Conservation (phyloP, 1,140 invertebrate species). For the Drosophila simulans region DNA sequence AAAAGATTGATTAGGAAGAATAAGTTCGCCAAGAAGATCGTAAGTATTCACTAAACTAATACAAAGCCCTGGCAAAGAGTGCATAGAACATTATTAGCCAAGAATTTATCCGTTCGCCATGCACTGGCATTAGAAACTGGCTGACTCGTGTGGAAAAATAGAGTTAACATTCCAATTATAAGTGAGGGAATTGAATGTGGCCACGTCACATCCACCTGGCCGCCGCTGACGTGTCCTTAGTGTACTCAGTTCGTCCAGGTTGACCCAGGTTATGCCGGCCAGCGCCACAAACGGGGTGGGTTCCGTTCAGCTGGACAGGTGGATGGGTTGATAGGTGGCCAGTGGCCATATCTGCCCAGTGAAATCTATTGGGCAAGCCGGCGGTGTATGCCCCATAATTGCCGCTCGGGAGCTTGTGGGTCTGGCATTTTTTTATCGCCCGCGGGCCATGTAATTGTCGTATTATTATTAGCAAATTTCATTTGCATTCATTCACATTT, state of each 20-base stretch:
- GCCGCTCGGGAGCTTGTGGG: constrained; percentile 23
- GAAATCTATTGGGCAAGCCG: constrained; percentile 16
- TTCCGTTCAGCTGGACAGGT: constrained; percentile 1
- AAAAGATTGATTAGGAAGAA: neutral
- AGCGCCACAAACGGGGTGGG: constrained; percentile 2
- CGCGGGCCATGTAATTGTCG: constrained; percentile 33
- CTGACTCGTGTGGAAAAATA: constrained; percentile 24
- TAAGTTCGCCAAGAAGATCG: too few species aligned
- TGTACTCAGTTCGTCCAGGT: constrained; percentile 41
- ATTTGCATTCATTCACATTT: constrained; percentile 49
- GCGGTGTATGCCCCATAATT: constrained; percentile 33
- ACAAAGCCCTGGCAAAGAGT: neutral
- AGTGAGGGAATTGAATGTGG: constrained; percentile 32
- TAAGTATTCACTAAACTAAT: neutral
- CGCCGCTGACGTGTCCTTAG: constrained; percentile 50
- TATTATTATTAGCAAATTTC: constrained; percentile 51
- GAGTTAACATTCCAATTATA: constrained; percentile 40
- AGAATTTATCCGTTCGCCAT: neutral
- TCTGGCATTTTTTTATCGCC: constrained; percentile 18
- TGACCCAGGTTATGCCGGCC: constrained; percentile 27
- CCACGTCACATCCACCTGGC: constrained; percentile 44
- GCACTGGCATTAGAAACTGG: constrained; percentile 2
- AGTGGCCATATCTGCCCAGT: constrained; percentile 17
- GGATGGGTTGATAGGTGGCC: neutral
- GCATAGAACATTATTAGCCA: neutral